Evolutionary conservation across 2,797 vertebrate genomes (phyloP).

Genomic region (Serranus cabrilla): DNA sequence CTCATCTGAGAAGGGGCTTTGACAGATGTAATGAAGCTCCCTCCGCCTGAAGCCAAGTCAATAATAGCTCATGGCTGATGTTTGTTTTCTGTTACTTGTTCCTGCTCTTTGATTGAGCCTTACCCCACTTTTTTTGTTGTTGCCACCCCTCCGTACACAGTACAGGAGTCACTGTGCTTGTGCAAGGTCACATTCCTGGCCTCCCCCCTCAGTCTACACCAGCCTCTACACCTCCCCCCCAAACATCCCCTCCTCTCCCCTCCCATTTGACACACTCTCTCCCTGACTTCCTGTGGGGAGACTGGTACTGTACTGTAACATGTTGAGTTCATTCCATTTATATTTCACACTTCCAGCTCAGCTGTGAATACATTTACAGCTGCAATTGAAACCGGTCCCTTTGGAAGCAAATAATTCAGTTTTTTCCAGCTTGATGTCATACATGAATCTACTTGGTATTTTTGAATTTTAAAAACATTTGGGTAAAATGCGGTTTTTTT

Average conservation of each 20-base stretch:
- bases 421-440: neutral
- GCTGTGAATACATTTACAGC: conserved; percentile 34
- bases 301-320: conserved; percentile 33
- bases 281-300: conserved; percentile 56
- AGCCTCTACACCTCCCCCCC: conserved; percentile 44
- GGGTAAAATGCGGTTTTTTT: neutral
- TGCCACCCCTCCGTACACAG: conserved; percentile 41
- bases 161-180: conserved; percentile 64
- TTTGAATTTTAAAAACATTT: neutral
- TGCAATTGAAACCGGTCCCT: neutral
- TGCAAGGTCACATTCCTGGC: conserved; percentile 80
- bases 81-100: conserved; percentile 54
- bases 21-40: conserved; percentile 61
- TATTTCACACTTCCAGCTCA: conserved; percentile 37
- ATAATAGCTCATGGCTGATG: conserved; percentile 57
- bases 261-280: conserved; percentile 64
- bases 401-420: conserved; percentile 7
- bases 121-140: conserved; percentile 50
- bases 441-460: neutral
- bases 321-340: conserved; percentile 41
- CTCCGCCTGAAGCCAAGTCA: conserved; percentile 49
- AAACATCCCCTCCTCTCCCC: conserved; percentile 36
- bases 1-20: conserved; percentile 37
- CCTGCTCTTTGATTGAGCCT: conserved; percentile 56
- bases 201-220: conserved; percentile 54